Conservation (phyloP, 2,888 invertebrate species). For the Volucella inflata region DNA sequence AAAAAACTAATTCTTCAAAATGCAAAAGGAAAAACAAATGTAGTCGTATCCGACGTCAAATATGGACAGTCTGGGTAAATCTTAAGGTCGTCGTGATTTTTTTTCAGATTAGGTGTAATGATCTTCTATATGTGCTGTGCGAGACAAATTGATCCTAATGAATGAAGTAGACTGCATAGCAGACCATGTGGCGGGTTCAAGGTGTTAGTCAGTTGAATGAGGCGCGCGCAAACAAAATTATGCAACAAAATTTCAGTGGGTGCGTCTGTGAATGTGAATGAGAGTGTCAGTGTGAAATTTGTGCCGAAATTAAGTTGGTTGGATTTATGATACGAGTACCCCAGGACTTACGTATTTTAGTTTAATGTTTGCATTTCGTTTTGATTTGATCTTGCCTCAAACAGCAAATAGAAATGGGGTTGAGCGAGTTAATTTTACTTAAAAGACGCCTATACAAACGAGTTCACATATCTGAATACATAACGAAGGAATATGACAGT, state of each 20-base stretch:
- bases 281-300: no score
- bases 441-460: no score
- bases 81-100: slow-evolving; percentile 41
- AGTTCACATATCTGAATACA: no score
- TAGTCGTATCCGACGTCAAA: slow-evolving; percentile 26
- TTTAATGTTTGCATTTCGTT: no score
- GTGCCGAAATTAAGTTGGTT: no score
- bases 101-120: slow-evolving; percentile 64
- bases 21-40: no score
- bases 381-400: no score
- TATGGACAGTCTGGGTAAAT: slow-evolving; percentile 63
- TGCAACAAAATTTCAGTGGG: slow-evolving; percentile 46
- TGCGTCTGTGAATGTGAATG: background rate
- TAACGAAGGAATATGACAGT: no score
- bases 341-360: no score
- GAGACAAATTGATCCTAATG: slow-evolving; percentile 71
- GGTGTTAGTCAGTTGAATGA: slow-evolving; percentile 48
- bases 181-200: slow-evolving; percentile 68
- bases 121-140: slow-evolving; percentile 46
- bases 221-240: slow-evolving; percentile 46
- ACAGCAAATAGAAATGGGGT: no score
- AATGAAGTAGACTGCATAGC: slow-evolving; percentile 62
- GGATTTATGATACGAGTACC: no score
- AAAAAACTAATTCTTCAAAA: background rate
- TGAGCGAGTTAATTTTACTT: no score